Conservation (phyloP, 2,113 vertebrate genomes). For the Procavia capensis region DNA sequence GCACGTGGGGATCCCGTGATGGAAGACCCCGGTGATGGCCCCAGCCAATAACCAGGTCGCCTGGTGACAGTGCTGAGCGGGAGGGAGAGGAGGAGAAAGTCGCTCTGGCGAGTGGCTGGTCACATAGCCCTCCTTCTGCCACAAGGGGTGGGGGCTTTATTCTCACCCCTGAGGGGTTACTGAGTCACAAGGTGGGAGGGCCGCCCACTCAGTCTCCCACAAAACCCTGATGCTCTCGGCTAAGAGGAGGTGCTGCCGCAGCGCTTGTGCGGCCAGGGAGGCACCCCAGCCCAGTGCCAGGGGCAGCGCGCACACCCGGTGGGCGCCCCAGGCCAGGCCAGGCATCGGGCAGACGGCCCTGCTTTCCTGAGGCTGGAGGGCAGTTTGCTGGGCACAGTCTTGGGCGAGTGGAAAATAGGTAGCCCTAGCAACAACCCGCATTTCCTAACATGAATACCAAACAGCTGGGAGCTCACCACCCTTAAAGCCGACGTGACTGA, state of each 20-base stretch:
- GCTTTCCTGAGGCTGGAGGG: background rate
- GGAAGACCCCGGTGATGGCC: background rate
- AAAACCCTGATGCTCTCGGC: background rate
- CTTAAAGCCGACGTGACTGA: background rate
- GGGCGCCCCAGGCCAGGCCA: fast-evolving
- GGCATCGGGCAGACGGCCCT: background rate
- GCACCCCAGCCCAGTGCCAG: too few relatives aligned
- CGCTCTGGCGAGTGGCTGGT: background rate
- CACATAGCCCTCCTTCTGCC: background rate
- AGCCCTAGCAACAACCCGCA: fast-evolving
- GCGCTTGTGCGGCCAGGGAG: too few relatives aligned
- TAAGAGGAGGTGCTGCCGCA: background rate
- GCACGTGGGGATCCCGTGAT: background rate
- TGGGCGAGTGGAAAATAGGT: background rate
- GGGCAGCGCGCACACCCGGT: too few relatives aligned
- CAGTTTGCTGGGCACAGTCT: background rate
- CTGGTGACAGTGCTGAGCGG: too few relatives aligned
- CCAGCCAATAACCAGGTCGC: background rate
- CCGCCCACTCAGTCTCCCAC: background rate
- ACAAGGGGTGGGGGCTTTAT: background rate
- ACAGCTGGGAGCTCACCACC: background rate
- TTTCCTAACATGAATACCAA: background rate
- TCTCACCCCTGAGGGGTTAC: background rate
- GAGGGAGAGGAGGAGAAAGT: background rate
- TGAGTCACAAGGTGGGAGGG: background rate